A percentile compares a stretch with the other conserved stretches of the same genome.
Evolutionary conservation across 2,113 vertebrate genomes (phyloP).

Genomic region (Pandion haliaetus): DNA sequence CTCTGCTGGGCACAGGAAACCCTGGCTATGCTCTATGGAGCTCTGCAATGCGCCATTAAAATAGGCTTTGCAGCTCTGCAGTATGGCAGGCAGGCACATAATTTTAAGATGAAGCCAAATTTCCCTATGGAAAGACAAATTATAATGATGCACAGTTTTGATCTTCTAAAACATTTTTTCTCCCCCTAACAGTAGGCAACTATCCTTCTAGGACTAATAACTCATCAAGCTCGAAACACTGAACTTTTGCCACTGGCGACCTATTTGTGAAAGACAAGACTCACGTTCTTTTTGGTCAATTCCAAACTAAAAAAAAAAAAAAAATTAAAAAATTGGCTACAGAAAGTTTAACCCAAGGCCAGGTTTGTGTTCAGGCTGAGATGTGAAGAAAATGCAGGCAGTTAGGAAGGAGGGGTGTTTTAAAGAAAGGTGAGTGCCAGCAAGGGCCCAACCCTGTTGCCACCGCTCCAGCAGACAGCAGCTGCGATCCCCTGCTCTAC

Average conservation of each 20-base stretch:
- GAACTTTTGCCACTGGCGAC: constrained; percentile 37
- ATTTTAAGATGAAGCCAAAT: not conserved
- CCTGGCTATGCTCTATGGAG: not conserved
- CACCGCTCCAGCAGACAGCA: fast-evolving
- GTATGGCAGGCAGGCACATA: not conserved
- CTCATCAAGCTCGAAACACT: not conserved
- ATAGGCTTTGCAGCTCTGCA: not conserved
- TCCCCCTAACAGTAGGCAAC: not conserved
- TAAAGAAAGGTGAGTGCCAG: not conserved
- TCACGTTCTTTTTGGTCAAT: not conserved
- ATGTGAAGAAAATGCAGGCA: not conserved
- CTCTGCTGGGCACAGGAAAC: not conserved
- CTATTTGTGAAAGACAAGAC: constrained; percentile 22
- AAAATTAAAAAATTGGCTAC: not conserved
- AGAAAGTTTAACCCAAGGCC: not conserved
- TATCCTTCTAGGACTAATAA: constrained; percentile 11
- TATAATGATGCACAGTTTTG: not conserved
- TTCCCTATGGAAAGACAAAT: not conserved
- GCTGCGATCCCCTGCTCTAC: not conserved
- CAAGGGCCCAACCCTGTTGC: not conserved
- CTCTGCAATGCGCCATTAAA: not conserved
- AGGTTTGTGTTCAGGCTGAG: not conserved
- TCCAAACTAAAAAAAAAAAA: not conserved
- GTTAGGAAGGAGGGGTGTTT: not conserved
- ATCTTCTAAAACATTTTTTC: not conserved